Evolutionary conservation across 2,113 vertebrate species (phyloP).

Genomic region (Carassius auratus): DNA sequence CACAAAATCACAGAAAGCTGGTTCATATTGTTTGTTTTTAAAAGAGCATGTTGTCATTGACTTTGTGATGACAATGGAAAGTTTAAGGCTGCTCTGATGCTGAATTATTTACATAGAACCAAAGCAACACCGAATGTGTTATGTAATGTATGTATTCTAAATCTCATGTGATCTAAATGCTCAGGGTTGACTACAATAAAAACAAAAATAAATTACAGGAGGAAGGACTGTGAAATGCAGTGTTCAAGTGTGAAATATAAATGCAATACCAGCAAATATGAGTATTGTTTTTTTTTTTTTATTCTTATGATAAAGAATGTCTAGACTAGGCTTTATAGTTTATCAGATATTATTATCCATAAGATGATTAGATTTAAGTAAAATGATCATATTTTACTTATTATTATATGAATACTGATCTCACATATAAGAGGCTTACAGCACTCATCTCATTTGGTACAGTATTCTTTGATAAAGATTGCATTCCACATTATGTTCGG

Average conservation of each 20-base stretch:
- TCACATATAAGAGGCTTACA: neutral
- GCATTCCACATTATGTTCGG: neutral
- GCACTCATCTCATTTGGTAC: neutral
- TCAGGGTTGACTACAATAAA: neutral
- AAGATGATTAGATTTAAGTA: neutral
- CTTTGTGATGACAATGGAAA: neutral
- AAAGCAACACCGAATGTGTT: neutral
- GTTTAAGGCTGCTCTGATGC: neutral
- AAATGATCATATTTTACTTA: neutral
- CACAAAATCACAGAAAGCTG: no score
- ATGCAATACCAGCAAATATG: neutral
- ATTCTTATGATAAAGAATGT: neutral
- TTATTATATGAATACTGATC: neutral
- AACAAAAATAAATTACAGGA: neutral
- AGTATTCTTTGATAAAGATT: neutral
- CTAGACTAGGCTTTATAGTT: neutral
- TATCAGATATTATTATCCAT: constrained; percentile 7
- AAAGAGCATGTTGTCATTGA: neutral
- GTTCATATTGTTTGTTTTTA: no score
- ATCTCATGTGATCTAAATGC: neutral
- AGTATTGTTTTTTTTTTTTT: neutral
- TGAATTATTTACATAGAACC: neutral
- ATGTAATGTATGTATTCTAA: neutral
- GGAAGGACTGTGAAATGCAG: neutral
- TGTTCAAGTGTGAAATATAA: neutral